A percentile compares a stretch with the other conserved stretches of the same genome.
phyloP scores from a whole-genome alignment of 2,113 vertebrate species.

The Pycnonotus jocosus region DNA sequence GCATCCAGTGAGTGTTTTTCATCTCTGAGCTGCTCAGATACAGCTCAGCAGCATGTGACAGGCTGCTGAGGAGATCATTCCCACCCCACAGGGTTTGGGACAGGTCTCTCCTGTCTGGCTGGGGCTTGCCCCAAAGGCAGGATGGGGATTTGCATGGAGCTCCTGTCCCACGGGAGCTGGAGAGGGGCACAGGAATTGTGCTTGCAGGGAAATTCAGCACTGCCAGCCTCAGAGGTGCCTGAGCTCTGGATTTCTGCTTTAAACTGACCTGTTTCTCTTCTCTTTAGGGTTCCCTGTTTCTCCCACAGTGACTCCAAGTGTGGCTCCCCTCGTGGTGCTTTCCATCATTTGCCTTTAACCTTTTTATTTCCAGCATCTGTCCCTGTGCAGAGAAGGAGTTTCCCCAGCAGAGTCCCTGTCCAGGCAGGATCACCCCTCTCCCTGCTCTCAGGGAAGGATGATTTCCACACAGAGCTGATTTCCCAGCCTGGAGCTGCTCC shows the following conservation, averaged over 20 bases:
- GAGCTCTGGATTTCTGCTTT: not conserved
- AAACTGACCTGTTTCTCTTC: not conserved
- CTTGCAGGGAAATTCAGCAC: not conserved
- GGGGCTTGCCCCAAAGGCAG: not conserved
- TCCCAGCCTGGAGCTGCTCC: not conserved
- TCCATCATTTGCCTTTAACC: not conserved
- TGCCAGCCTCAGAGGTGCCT: not conserved
- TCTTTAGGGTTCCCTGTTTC: not conserved
- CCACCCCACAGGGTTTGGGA: not conserved
- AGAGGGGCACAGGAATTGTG: no score
- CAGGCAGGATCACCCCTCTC: not conserved
- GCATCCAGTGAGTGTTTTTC: not conserved
- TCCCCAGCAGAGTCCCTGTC: not conserved
- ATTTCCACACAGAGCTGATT: not conserved
- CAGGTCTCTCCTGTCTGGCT: conserved; percentile 15
- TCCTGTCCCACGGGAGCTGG: not conserved
- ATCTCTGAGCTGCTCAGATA: not conserved
- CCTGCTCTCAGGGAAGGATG: accelerated
- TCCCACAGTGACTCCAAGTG: accelerated
- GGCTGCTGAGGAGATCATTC: not conserved
- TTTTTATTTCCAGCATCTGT: not conserved
- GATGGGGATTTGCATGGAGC: not conserved
- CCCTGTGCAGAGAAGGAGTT: not conserved
- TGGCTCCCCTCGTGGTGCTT: not conserved
- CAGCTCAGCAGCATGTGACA: not conserved